A percentile compares a stretch with the other conserved stretches of the same genome.
Conservation (phyloP, 2,113 vertebrate species). For the Aphelocoma coerulescens region DNA sequence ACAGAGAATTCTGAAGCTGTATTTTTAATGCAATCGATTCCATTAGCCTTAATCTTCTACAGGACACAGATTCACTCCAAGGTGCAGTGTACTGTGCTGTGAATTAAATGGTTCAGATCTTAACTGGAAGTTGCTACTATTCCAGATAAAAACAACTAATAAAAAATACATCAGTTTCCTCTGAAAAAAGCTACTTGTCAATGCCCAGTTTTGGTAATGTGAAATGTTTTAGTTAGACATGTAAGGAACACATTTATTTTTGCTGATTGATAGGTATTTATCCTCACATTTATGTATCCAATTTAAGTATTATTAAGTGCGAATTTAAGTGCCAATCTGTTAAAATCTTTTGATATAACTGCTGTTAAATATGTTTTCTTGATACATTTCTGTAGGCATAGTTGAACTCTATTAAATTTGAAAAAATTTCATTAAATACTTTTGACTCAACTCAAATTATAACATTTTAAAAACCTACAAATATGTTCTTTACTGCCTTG, state of each 20-base stretch:
- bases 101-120: not conserved
- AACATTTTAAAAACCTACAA: not conserved
- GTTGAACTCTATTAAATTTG: not conserved
- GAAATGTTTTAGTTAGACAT: not conserved
- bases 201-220: not conserved
- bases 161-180: not conserved
- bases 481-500: not conserved
- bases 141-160: not conserved
- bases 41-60: not conserved
- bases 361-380: not conserved
- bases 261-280: not conserved
- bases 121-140: not conserved
- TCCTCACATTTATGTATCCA: not conserved
- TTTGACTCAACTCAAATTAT: not conserved
- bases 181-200: not conserved
- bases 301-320: not conserved
- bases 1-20: not conserved
- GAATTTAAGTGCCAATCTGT: not conserved
- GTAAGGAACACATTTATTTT: not conserved
- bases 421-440: not conserved
- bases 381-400: accelerated
- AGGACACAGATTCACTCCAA: not conserved
- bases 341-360: not conserved
- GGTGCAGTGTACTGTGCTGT: not conserved
- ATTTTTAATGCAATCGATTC: not conserved